Evolutionary conservation across 1,140 invertebrate genomes (phyloP), one percentile per base, ranked within the genome.

Genomic region (Lepidotrigona ventralis): DNA sequence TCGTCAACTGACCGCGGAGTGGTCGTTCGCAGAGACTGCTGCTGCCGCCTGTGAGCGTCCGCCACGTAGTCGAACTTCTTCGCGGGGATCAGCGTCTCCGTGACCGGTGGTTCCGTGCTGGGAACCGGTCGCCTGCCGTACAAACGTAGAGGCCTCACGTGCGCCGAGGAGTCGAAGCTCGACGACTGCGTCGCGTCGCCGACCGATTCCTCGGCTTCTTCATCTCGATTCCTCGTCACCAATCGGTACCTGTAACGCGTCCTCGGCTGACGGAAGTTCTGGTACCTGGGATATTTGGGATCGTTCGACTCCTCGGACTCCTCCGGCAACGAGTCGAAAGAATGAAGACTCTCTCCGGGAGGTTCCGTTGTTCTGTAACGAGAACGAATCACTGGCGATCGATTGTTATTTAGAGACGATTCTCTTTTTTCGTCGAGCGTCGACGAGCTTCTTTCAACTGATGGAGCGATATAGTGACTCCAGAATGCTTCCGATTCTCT

Each of bases 61-160:
- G 94, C 93, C 14, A 82, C 90, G 68, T 91, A 94, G 76, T 94
- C 93, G 58, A 94, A 94, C 81, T 92, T 94, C 29, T 90, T 94
- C 0, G 92, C 91, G 11, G 93, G 93, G 68, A 94, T 91, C 11
- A 94, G 81, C 0, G 93, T 94, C 76, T 94, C 93, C 1, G 91
- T 93, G 12, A 92, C 69, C 5, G 90, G 64, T 19, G 86, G 73
- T 60, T 93, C 90, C 0, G 92, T 92, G 11, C 89, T 89, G 4
- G 87, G 92, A 0, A 87, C 91, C 58, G 87, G 79, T 1, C 88
- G 86, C 83, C 90, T 92, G 4, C 90, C 88, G 33, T 92, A 92
- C 46, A 90, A 91, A 17, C 93, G 86, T 8, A 46, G 39, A 29
- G 88, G 86, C 81, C 90, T 92, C 21, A 89, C 33, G 19, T 85